Evolutionary conservation across 2,888 invertebrate species (phyloP), one percentile per base, ranked within the genome.

Genomic region (Phortica magna): DNA sequence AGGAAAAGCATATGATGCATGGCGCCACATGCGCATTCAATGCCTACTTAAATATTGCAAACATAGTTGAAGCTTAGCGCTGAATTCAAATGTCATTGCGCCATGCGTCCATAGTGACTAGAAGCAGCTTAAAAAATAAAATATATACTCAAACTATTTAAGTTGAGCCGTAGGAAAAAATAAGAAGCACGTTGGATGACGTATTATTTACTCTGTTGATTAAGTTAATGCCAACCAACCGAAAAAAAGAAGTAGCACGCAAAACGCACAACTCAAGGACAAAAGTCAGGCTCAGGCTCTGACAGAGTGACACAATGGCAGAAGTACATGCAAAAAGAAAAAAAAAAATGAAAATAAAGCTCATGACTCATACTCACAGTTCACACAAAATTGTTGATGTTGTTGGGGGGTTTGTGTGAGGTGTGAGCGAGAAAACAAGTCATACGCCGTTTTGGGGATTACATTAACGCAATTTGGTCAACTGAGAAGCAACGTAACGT

Each of bases 171-270:
- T 19, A 9, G 4, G 64, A 73, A 68, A 77, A 53, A 75, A 39
- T 72, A 42, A 68, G 42, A 22, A 64, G 75, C 79, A 70, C 41
- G 48, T 19, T 17, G 19, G 12, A 48, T 74, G 78, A 83, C 84
- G 76, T 85, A 82, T 87, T 87, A 86, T 86, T 87, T 86, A 87
- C 82, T 85, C 80, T 84, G 83, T 85, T 87, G 85, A 85, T 85
- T 85, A 86, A 86, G 85, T 84, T 85, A 85, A 87, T 71, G 31
- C 70, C 53, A 41, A 19, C 70, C 14, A 22, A 42, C 14, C 31
- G 41, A 42, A 67, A 42, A n/a, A 5, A 17, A 19, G 7, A 67
- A n/a, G 67, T 14, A 12, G 48, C 9, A 14, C n/a, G 42, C 42
- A 53, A 87, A 84, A 80, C 83, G 79, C 82, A 81, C 77, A 78